These are phyloP conservation scores for Mythimna impura DNA, from an alignment of 2,888 invertebrate species.

Conservation along the genomic window DNA sequence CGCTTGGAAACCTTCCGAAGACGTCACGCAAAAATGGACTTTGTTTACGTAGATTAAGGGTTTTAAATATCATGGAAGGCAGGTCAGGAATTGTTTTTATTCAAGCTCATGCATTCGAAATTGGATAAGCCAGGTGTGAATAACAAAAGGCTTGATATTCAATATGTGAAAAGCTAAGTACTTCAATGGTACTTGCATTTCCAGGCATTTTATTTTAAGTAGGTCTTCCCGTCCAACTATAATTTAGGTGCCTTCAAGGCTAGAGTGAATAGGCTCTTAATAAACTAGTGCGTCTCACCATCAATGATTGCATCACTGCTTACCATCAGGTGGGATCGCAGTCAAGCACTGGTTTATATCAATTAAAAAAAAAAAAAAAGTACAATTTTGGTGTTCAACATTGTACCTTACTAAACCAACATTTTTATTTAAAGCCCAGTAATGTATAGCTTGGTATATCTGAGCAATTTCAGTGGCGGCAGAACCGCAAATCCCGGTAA, in stretches of 20 bases:
- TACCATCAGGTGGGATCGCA: too few relatives aligned
- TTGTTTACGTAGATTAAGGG: slow-evolving; percentile 54
- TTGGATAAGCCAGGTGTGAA: slow-evolving; percentile 50
- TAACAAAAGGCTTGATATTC: slow-evolving; percentile 41
- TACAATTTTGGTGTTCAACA: not conserved
- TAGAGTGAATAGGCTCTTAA: too few relatives aligned
- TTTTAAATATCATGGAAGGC: slow-evolving; percentile 38
- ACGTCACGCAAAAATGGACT: slow-evolving; percentile 69
- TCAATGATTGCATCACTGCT: too few relatives aligned
- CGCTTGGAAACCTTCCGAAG: slow-evolving; percentile 70
- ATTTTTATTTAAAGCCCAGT: slow-evolving; percentile 25
- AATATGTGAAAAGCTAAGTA: slow-evolving; percentile 30
- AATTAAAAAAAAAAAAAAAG: too few relatives aligned
- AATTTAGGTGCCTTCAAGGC: too few relatives aligned
- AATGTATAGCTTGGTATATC: slow-evolving; percentile 46
- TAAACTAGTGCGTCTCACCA: too few relatives aligned
- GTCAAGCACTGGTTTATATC: too few relatives aligned
- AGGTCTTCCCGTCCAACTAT: too few relatives aligned
- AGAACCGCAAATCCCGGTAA: slow-evolving; percentile 67
- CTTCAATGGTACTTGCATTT: slow-evolving; percentile 18
- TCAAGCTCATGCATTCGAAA: slow-evolving; percentile 29
- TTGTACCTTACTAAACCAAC: slow-evolving; percentile 9
- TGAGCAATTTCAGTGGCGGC: slow-evolving; percentile 57
- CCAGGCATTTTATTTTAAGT: slow-evolving; percentile 13
- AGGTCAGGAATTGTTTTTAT: slow-evolving; percentile 40